These are phyloP conservation scores for Cantharis flavilabris DNA, from an alignment of 2,888 invertebrate genomes.

Conservation along the genomic window DNA sequence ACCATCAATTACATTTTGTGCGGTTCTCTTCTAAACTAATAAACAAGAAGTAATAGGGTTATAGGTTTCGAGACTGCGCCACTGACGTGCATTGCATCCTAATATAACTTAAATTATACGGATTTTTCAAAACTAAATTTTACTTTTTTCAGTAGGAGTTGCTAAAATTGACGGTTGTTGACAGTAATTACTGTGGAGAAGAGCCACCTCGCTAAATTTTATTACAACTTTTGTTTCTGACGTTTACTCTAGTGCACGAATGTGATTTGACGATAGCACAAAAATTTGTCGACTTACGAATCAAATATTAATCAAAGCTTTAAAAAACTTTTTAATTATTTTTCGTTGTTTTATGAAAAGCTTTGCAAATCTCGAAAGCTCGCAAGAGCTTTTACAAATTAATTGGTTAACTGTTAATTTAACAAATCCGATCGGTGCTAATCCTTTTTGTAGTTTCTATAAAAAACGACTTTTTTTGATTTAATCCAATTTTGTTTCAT, in stretches of 20 bases:
- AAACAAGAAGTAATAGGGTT: constrained; percentile 33
- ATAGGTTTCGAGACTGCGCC: constrained; percentile 26
- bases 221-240: neutral
- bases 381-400: neutral
- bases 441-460: neutral
- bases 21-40: constrained; percentile 33
- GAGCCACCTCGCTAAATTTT: neutral
- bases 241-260: neutral
- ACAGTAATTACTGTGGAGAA: neutral
- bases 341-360: neutral
- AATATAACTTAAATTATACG: constrained; percentile 7
- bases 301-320: neutral
- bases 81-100: constrained; percentile 25
- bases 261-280: neutral
- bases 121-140: neutral
- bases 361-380: neutral
- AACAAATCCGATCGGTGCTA: neutral
- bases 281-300: neutral
- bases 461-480: neutral
- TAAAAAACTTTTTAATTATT: neutral
- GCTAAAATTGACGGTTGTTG: neutral
- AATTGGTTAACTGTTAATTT: neutral
- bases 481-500: neutral
- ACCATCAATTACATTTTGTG: constrained; percentile 30
- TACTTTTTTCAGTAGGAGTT: neutral